Evolutionary conservation across 2,888 invertebrate genomes (phyloP).

Genomic region (Chelonus formosanus): DNA sequence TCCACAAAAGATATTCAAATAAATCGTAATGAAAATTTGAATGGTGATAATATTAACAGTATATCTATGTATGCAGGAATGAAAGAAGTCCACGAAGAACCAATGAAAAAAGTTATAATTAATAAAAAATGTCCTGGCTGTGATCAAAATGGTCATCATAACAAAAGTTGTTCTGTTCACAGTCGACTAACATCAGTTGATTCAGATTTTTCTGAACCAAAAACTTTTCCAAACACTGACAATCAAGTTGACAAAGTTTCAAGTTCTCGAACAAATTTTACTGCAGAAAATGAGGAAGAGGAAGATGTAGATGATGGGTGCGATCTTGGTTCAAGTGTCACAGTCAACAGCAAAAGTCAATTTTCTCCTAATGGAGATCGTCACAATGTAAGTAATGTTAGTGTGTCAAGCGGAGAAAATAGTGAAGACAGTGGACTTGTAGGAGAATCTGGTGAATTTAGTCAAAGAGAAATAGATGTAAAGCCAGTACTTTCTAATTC

Average conservation of each 20-base stretch:
- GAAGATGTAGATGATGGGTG: conserved; percentile 48
- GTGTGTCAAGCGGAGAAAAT: conserved; percentile 59
- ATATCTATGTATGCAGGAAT: conserved; percentile 48
- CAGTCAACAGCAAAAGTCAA: conserved; percentile 50
- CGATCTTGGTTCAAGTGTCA: conserved; percentile 52
- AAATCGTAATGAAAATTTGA: conserved; percentile 40
- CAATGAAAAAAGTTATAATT: conserved; percentile 52
- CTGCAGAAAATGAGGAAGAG: conserved; percentile 10
- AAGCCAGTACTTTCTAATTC: conserved; percentile 63
- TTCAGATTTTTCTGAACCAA: not conserved
- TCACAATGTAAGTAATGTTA: conserved; percentile 58
- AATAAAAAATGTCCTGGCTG: conserved; percentile 54
- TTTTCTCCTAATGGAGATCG: conserved; percentile 47
- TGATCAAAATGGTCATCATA: conserved; percentile 43
- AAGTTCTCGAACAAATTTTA: conserved; percentile 16
- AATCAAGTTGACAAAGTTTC: conserved; percentile 38
- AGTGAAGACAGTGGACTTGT: conserved; percentile 59
- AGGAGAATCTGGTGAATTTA: conserved; percentile 54
- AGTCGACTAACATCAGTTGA: not conserved
- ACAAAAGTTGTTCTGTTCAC: conserved; percentile 32
- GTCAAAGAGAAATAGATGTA: conserved; percentile 47
- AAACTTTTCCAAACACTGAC: conserved; percentile 27
- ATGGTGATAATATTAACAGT: conserved; percentile 25
- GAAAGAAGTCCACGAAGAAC: conserved; percentile 53
- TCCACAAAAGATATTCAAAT: conserved; percentile 19